Conservation (phyloP, 2,113 vertebrate species). For the Phycodurus eques region DNA sequence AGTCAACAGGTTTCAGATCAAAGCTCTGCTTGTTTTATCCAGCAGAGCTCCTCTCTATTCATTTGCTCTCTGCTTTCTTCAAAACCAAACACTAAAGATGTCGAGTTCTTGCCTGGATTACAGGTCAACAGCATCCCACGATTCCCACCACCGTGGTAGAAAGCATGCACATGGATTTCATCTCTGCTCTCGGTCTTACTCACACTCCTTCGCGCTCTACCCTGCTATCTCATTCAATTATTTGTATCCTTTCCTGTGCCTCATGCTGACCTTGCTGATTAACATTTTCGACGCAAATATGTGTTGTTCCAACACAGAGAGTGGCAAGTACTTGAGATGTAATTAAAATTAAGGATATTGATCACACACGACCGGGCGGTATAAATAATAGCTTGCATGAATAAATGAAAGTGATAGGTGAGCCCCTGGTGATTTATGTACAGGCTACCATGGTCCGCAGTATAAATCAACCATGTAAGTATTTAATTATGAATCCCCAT, state of each 20-base stretch:
- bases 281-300: conserved; percentile 73
- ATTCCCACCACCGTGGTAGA: conserved; percentile 23
- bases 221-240: conserved; percentile 29
- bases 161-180: conserved; percentile 39
- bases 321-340: conserved; percentile 69
- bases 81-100: conserved; percentile 50
- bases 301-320: conserved; percentile 69
- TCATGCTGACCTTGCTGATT: conserved; percentile 56
- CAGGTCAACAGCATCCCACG: conserved; percentile 44
- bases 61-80: conserved; percentile 49
- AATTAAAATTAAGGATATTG: conserved; percentile 83
- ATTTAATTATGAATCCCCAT: conserved; percentile 78
- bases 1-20: conserved; percentile 56
- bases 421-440: conserved; percentile 75
- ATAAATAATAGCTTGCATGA: conserved; percentile 79
- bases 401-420: conserved; percentile 78
- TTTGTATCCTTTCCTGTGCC: conserved; percentile 41
- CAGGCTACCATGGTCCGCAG: conserved; percentile 50
- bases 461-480: conserved; percentile 77
- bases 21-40: conserved; percentile 60
- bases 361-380: conserved; percentile 64
- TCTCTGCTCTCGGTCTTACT: conserved; percentile 37
- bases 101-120: conserved; percentile 52
- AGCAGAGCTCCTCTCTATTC: conserved; percentile 52
- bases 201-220: conserved; percentile 27